Evolutionary conservation across 2,797 vertebrate species (phyloP).

Genomic region (Neosilurus mollespiculum): DNA sequence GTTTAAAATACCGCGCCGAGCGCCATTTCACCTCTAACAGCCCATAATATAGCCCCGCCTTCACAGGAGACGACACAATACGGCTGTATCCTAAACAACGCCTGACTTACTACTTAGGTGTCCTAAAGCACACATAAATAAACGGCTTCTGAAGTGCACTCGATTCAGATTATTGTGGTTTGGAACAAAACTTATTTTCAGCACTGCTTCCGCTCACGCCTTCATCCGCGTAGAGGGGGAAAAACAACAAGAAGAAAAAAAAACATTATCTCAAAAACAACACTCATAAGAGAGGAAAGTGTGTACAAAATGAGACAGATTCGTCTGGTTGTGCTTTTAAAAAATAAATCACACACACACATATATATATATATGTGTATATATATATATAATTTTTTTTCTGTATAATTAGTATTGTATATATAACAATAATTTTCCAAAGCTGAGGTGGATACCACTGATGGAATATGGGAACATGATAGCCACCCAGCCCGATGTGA

Average conservation of each 20-base stretch:
- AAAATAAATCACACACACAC: no score
- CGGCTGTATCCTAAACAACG: constrained; percentile 13
- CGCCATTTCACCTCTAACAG: constrained; percentile 94
- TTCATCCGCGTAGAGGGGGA: neutral
- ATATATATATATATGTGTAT: no score
- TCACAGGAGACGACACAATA: constrained; percentile 64
- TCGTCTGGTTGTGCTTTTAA: neutral
- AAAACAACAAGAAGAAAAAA: neutral
- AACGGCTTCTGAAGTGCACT: neutral
- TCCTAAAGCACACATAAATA: neutral
- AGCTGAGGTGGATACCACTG: no score
- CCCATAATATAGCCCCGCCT: constrained; percentile 85
- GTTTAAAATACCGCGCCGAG: constrained; percentile 99
- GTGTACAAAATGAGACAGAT: neutral
- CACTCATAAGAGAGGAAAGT: no score
- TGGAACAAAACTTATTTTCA: constrained; percentile 3
- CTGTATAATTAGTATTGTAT: no score
- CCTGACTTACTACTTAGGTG: neutral
- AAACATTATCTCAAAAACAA: neutral
- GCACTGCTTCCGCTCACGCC: constrained; percentile 35
- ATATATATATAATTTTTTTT: no score
- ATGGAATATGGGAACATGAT: no score
- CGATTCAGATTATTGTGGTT: neutral
- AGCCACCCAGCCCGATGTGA: no score
- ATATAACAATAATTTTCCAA: no score